Conservation (phyloP, 2,888 invertebrate genomes). For the Shargacucullia verbasci region DNA sequence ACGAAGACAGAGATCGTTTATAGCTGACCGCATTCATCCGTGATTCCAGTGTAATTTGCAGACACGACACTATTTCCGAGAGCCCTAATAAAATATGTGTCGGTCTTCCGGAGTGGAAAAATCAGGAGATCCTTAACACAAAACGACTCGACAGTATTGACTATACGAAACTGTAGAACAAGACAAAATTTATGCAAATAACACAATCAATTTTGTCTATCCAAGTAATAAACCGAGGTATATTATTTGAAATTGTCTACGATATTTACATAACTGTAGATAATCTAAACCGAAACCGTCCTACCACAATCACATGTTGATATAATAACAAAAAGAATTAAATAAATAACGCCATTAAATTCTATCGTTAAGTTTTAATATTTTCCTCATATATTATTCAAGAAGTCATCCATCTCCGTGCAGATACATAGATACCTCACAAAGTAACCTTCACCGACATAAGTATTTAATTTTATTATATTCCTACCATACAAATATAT, state of each 20-base stretch:
- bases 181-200: too few species aligned
- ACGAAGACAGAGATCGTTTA: neutral
- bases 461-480: constrained; percentile 46
- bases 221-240: too few species aligned
- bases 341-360: constrained; percentile 27
- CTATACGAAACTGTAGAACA: too few species aligned
- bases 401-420: constrained; percentile 54
- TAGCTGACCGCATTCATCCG: constrained; percentile 1
- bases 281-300: neutral
- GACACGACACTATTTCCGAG: too few species aligned
- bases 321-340: constrained; percentile 16
- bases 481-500: constrained; percentile 8
- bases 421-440: constrained; percentile 50
- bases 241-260: too few species aligned
- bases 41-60: neutral
- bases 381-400: constrained; percentile 61
- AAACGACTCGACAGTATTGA: too few species aligned
- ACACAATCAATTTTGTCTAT: too few species aligned
- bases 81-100: too few species aligned
- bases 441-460: constrained; percentile 63
- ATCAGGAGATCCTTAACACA: too few species aligned
- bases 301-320: constrained; percentile 8
- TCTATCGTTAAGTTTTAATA: constrained; percentile 32
- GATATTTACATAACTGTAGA: too few species aligned
- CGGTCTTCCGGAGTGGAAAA: too few species aligned